phyloP scores from a whole-genome alignment of 2,113 vertebrate species.

The Ptilorrhoa leucosticta region DNA sequence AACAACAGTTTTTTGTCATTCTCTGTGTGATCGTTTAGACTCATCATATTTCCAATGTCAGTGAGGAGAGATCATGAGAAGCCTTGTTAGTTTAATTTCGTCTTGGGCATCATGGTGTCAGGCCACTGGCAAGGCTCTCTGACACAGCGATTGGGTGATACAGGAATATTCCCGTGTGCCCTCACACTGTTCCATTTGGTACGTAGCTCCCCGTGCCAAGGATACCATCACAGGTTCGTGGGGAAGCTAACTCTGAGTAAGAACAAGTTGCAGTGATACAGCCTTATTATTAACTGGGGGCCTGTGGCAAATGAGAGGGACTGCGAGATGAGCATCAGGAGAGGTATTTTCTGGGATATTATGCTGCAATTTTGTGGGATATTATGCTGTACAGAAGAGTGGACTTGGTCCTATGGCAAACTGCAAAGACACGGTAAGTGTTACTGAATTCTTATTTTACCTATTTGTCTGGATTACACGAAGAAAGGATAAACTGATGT shows the following conservation, averaged over 20 bases:
- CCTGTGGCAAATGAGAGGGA: neutral
- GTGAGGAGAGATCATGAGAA: neutral
- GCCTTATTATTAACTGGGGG: neutral
- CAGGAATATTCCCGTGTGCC: neutral
- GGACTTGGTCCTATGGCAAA: neutral
- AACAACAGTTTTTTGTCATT: neutral
- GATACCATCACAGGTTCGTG: accelerated
- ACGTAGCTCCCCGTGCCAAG: accelerated
- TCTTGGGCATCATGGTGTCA: neutral
- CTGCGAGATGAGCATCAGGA: neutral
- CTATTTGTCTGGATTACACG: neutral
- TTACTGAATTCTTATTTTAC: neutral
- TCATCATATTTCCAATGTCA: neutral
- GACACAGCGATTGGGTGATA: neutral
- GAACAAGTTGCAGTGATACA: neutral
- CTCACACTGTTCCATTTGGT: neutral
- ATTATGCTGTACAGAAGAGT: neutral
- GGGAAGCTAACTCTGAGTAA: neutral
- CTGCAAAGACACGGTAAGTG: neutral
- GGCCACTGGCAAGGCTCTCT: neutral
- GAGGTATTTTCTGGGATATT: neutral
- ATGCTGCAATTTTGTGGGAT: neutral
- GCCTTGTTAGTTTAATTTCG: neutral
- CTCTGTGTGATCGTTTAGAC: neutral
- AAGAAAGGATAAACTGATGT: neutral